Evolutionary conservation across 2,797 vertebrate species (phyloP).

Genomic region (Alcedo quadribrachys): DNA sequence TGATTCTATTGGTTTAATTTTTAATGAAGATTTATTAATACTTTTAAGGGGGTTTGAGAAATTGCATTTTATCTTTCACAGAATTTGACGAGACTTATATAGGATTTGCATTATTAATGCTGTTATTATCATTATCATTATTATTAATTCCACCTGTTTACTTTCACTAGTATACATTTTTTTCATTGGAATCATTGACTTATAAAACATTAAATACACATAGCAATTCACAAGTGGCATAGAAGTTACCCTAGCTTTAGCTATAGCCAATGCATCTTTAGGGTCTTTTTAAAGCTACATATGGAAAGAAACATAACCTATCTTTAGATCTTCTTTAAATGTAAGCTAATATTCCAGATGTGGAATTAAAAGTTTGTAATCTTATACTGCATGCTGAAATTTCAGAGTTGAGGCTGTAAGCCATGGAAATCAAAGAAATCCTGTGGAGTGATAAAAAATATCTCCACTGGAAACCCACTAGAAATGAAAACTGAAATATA

Average conservation of each 20-base stretch:
- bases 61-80: constrained; percentile 1
- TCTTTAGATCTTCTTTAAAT: neutral
- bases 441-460: neutral
- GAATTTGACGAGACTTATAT: constrained; percentile 1
- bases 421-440: neutral
- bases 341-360: neutral
- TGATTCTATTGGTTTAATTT: constrained; percentile 30
- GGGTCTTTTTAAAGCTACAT: neutral
- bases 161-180: neutral
- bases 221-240: neutral
- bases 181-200: neutral
- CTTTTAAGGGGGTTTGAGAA: neutral
- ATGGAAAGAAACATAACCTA: neutral
- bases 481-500: constrained; percentile 13
- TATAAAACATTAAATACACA: constrained; percentile 13
- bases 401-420: neutral
- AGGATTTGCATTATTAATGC: constrained; percentile 56
- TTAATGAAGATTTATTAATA: constrained; percentile 52
- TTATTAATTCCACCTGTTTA: constrained; percentile 43
- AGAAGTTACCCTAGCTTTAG: neutral
- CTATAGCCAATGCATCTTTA: neutral
- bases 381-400: neutral
- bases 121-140: neutral
- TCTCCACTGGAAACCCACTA: neutral
- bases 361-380: neutral